These are phyloP conservation scores for Pteropus rufus DNA, from an alignment of 2,797 vertebrate genomes.

Conservation along the genomic window DNA sequence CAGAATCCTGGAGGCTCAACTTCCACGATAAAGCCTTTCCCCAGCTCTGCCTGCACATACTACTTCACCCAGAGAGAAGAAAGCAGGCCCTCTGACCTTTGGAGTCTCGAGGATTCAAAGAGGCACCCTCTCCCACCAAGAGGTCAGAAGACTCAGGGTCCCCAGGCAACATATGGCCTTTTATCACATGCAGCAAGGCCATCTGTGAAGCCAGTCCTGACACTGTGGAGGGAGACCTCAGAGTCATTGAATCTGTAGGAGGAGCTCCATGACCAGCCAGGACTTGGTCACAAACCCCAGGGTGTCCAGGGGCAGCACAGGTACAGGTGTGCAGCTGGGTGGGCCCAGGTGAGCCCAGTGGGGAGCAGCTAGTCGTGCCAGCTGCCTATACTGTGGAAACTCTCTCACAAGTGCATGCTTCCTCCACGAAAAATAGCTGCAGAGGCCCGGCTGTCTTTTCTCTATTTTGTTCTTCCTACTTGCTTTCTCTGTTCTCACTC, in stretches of 20 bases:
- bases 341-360: not conserved
- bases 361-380: not conserved
- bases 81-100: not conserved
- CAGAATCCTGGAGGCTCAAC: not conserved
- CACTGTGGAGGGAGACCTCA: not conserved
- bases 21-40: not conserved
- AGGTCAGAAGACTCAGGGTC: not conserved
- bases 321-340: not conserved
- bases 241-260: not conserved
- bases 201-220: not conserved
- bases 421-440: not conserved
- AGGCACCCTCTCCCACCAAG: not conserved
- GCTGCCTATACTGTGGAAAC: fast-evolving
- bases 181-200: not conserved
- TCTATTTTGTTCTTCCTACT: not conserved
- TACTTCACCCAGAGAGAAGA: not conserved
- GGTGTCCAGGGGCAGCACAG: fast-evolving
- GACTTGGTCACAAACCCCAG: not conserved
- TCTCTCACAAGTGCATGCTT: fast-evolving
- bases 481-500: slow-evolving; percentile 60
- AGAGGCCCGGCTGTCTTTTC: not conserved
- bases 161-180: not conserved
- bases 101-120: not conserved
- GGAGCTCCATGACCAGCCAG: not conserved
- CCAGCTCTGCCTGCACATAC: not conserved